These are phyloP conservation scores for Tangara arthus DNA, from an alignment of 2,797 vertebrate genomes.

Conservation along the genomic window DNA sequence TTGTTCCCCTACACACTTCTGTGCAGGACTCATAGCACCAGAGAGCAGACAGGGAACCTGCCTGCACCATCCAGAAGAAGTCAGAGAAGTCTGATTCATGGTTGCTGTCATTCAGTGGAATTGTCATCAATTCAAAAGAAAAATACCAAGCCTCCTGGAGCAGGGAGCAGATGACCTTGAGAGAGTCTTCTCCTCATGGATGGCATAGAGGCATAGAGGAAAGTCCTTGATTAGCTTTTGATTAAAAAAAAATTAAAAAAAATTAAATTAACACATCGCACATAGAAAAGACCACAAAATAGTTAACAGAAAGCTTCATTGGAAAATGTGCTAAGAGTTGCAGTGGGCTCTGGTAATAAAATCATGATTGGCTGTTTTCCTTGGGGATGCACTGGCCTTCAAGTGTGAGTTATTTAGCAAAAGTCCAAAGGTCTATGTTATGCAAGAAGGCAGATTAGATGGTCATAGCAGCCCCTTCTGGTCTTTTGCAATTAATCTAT, in stretches of 20 bases:
- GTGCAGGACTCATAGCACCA: neutral
- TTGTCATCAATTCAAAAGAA: neutral
- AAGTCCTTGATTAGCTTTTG: neutral
- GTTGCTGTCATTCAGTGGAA: neutral
- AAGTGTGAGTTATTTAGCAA: constrained; percentile 17
- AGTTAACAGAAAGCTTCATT: neutral
- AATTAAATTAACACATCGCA: neutral
- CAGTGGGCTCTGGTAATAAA: neutral
- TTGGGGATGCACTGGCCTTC: constrained; percentile 10
- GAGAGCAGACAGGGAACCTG: neutral
- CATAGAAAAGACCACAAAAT: neutral
- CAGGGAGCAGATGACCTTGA: neutral
- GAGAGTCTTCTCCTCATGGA: neutral
- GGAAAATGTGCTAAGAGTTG: neutral
- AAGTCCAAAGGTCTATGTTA: neutral
- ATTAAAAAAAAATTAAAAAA: neutral
- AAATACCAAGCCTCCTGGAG: neutral
- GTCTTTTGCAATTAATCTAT: constrained; percentile 33
- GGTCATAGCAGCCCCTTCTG: constrained; percentile 29
- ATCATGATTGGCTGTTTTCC: neutral
- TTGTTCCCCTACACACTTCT: neutral
- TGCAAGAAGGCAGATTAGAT: constrained; percentile 57
- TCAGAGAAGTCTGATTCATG: neutral
- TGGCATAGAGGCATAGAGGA: neutral
- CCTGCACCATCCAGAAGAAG: neutral